Conservation (phyloP, 2,113 vertebrate genomes). For the Pseudonaja textilis region DNA sequence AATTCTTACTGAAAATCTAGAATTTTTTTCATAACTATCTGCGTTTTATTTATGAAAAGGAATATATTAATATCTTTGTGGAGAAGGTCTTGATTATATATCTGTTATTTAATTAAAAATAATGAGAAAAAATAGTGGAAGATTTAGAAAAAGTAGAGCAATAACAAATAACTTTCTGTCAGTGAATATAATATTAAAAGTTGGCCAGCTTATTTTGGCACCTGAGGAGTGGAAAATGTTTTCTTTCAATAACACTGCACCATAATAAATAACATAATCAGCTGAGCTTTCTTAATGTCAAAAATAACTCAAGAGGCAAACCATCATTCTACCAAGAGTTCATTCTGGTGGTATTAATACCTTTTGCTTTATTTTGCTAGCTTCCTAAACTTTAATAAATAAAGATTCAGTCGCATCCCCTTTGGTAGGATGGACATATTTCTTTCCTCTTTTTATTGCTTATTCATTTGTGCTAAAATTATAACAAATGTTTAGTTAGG, state of each 20-base stretch:
- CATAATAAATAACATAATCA: neutral
- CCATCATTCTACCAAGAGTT: neutral
- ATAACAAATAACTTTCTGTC: neutral
- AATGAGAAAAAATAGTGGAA: neutral
- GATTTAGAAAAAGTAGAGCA: neutral
- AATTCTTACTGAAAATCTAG: neutral
- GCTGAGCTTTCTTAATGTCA: neutral
- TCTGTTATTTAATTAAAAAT: neutral
- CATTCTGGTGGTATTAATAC: neutral
- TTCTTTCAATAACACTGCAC: neutral
- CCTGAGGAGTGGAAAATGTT: neutral
- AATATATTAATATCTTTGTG: neutral
- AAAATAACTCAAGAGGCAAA: neutral
- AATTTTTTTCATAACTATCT: neutral
- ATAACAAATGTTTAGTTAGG: no score
- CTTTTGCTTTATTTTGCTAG: neutral
- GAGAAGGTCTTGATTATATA: neutral
- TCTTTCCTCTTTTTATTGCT: neutral
- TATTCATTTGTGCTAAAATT: neutral
- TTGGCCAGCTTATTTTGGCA: neutral
- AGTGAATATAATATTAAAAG: neutral
- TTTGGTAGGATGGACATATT: neutral
- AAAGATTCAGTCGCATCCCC: neutral
- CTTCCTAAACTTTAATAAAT: neutral
- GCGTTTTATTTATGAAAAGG: neutral